These are phyloP conservation scores for Carpatolechia fugitivella DNA, from an alignment of 2,888 invertebrate genomes.

Conservation along the genomic window DNA sequence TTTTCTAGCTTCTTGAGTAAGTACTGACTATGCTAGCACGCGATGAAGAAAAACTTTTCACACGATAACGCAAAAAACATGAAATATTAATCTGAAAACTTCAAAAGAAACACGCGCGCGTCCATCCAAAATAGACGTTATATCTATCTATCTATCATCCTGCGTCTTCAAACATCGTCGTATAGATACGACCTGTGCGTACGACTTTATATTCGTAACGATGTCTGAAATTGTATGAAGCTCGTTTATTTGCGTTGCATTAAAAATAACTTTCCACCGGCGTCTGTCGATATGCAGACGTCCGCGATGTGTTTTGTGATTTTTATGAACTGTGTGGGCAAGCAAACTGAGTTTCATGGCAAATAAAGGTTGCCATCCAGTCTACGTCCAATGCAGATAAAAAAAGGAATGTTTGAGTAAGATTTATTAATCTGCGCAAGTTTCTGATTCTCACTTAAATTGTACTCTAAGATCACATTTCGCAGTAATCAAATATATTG, in stretches of 20 bases:
- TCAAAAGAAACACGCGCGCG: not conserved
- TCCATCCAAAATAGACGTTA: no score
- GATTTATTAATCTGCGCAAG: no score
- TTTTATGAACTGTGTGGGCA: not conserved
- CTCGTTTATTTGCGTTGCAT: slow-evolving; percentile 29
- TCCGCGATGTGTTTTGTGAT: not conserved
- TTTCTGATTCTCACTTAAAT: no score
- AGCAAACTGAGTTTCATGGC: not conserved
- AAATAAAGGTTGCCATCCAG: not conserved
- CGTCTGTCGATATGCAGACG: slow-evolving; percentile 21
- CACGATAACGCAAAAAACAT: not conserved
- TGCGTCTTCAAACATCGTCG: not conserved
- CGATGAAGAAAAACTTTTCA: no score
- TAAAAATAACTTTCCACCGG: slow-evolving; percentile 40
- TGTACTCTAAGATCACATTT: no score
- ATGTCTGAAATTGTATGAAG: slow-evolving; percentile 2
- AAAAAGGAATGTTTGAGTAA: no score
- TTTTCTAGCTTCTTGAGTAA: no score
- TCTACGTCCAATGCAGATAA: no score
- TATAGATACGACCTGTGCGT: not conserved
- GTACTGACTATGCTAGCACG: no score
- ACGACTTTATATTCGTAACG: not conserved
- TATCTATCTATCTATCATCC: no score
- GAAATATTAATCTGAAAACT: not conserved
- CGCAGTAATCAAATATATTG: no score